Base-by-base conservation (phyloP, 2,113 vertebrate genomes). In the Tapirus terrestris region DNA sequence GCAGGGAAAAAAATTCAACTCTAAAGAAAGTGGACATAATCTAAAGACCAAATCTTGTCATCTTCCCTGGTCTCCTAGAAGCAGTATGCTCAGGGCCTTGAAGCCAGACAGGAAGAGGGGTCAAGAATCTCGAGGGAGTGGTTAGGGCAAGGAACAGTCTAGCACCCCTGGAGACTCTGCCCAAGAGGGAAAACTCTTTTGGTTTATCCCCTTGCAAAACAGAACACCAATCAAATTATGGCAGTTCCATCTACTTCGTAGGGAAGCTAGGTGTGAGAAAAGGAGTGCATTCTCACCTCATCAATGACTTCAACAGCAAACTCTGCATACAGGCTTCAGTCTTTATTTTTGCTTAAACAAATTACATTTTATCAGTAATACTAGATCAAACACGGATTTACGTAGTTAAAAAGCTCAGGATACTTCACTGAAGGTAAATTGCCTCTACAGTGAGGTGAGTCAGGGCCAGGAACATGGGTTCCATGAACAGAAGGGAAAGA, bases 221-320 rank as follows among this genome's bases (percentile, higher is more conserved):
- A 94, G 65, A 93, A 61, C 33, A 91, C 2, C 79, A 92, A 45
- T 63, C 79, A 86, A 95, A 85, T 25, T 70, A 68, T 33, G 61
- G 63, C 20, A 79, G 77, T 58, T 89, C 88, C 45, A 84, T 51
- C 61, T 93, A 81, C 31, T 87, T 88, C 68, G 61, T 56, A 83
- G 20, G 11, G 17, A 90, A 94, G 68, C n/a, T 39, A 81, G 4
- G 8, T 65, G 4, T 56, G 23, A 29, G 61, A 31, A 97, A 96
- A 93, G 11, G 18, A 33, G 86, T 39, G 77, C 13, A 91, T 67
- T 72, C 80, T 58, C 60, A 81, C 20, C 33, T 85, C 63, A 83
- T 25, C 70, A 89, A 18, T 70, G 39, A 96, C 56, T 94, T 96
- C 79, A 95, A 86, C 31, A 72, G 70, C 31, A 75, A 97, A 95